Evolutionary conservation across 1,140 invertebrate genomes (phyloP).

Genomic region (Plutomurus gul): DNA sequence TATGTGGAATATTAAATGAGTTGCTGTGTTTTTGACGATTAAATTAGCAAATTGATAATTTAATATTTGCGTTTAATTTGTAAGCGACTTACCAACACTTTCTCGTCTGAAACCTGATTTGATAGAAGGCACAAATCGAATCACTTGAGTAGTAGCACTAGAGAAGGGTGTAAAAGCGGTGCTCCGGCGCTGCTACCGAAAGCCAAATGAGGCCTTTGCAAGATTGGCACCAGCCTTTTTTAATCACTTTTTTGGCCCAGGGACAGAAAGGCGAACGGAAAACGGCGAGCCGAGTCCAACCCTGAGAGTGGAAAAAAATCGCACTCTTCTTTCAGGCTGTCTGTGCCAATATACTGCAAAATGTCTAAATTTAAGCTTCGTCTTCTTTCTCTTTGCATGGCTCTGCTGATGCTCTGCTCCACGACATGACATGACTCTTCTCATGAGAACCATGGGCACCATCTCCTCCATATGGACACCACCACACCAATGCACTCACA

Average conservation of each 20-base stretch:
- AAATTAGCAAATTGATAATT: too few relatives aligned
- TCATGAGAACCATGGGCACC: not conserved
- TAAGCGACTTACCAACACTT: constrained; percentile 22
- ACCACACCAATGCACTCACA: not conserved
- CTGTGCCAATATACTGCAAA: constrained; percentile 43
- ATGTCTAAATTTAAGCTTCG: constrained; percentile 47
- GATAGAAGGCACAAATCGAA: constrained; percentile 18
- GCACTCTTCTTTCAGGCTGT: constrained; percentile 21
- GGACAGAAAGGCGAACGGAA: constrained; percentile 41
- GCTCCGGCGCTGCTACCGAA: constrained; percentile 51
- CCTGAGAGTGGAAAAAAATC: constrained; percentile 40
- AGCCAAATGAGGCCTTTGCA: constrained; percentile 52
- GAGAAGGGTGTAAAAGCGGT: constrained; percentile 40
- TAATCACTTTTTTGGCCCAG: constrained; percentile 54
- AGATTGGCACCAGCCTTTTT: constrained; percentile 52
- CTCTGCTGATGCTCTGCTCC: not conserved
- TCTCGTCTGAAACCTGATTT: not conserved
- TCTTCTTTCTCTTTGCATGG: not conserved
- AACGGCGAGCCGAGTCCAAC: constrained; percentile 1
- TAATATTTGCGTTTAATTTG: not conserved
- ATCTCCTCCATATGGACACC: constrained; percentile 12
- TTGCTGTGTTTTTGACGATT: too few relatives aligned
- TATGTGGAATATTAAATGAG: too few relatives aligned
- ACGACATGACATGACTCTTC: not conserved
- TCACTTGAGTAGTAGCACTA: not conserved